Conservation (phyloP, 2,888 invertebrate genomes). For the Drosophila hawaiiensis region DNA sequence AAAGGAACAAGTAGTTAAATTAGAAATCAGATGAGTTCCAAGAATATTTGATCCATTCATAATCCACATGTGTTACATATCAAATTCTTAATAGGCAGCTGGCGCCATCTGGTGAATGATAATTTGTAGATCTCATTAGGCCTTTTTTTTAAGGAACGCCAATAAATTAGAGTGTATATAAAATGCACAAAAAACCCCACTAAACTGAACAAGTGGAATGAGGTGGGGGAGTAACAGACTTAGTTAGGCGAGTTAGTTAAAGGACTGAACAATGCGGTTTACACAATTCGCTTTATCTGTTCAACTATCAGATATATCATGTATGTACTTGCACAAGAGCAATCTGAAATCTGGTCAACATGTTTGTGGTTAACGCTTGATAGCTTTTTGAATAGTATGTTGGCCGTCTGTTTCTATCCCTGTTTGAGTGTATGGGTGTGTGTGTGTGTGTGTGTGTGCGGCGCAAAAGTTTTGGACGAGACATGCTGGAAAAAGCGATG, state of each 20-base stretch:
- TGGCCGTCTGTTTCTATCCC: slow-evolving; percentile 20
- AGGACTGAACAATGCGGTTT: slow-evolving; percentile 34
- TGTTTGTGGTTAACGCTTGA: slow-evolving; percentile 75
- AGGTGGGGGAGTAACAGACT: not conserved
- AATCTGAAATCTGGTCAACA: slow-evolving; percentile 63
- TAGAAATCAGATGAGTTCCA: not conserved
- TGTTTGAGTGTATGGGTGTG: not conserved
- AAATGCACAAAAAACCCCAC: not conserved
- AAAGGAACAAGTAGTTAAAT: not conserved
- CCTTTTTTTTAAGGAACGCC: not conserved
- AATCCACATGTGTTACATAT: not conserved
- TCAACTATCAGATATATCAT: slow-evolving; percentile 23
- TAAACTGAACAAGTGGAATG: not conserved
- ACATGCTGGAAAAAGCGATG: slow-evolving; percentile 51
- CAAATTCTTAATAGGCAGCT: not conserved
- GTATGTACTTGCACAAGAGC: slow-evolving; percentile 28
- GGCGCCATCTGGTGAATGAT: not conserved
- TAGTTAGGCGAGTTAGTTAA: slow-evolving; percentile 9
- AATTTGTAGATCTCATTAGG: not conserved
- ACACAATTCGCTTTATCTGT: slow-evolving; percentile 26
- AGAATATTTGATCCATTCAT: not conserved
- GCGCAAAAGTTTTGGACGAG: slow-evolving; percentile 58
- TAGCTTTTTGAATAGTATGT: slow-evolving; percentile 65
- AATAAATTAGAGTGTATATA: not conserved
- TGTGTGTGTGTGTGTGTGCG: slow-evolving; percentile 15